Evolutionary conservation across 2,113 vertebrate genomes (phyloP).

Genomic region (Ammospiza caudacuta): DNA sequence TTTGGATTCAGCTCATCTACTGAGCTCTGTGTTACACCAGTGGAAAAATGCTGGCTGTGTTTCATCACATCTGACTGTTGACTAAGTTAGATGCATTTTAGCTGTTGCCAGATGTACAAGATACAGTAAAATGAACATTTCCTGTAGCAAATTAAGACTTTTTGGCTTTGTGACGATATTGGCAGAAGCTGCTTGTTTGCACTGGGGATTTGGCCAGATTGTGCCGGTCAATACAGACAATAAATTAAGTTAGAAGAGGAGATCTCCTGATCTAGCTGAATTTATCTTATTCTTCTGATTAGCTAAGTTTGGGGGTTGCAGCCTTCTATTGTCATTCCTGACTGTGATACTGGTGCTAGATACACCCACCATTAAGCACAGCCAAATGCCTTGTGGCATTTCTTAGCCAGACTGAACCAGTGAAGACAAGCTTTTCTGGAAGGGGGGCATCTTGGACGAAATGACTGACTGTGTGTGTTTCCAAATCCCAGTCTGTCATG

Average conservation of each 20-base stretch:
- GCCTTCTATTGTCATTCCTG: background rate
- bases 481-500: background rate
- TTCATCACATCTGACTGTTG: constrained; percentile 70
- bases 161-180: constrained; percentile 40
- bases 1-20: constrained; percentile 49
- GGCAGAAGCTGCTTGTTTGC: constrained; percentile 61
- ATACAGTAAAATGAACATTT: constrained; percentile 67
- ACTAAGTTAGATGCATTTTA: constrained; percentile 64
- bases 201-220: constrained; percentile 64
- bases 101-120: constrained; percentile 65
- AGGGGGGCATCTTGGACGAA: background rate
- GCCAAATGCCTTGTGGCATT: background rate
- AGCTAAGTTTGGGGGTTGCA: background rate
- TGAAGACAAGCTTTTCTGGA: background rate
- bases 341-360: background rate
- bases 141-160: constrained; percentile 66
- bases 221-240: constrained; percentile 57
- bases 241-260: constrained; percentile 31
- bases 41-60: constrained; percentile 62
- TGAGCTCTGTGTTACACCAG: constrained; percentile 30
- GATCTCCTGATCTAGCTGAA: background rate
- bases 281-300: background rate
- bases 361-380: background rate
- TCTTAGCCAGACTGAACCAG: background rate
- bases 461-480: background rate